Base-by-base conservation (phyloP, 2,888 invertebrate species). In the Pristionchus japonicus region DNA sequence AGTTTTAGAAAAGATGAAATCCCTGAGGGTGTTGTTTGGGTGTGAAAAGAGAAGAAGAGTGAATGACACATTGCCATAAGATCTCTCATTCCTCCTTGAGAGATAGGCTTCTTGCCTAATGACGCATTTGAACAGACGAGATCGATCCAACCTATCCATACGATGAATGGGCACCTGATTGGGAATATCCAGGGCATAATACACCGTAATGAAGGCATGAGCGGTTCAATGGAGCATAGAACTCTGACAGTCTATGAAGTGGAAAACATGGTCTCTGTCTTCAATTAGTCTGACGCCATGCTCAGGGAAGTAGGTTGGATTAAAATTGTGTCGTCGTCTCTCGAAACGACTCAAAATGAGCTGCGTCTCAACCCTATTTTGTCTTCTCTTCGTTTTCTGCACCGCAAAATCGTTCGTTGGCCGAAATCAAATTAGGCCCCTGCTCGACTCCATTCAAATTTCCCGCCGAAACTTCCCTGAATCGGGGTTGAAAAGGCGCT, bases 41-140 rank as follows among this genome's bases (percentile, higher is more conserved):
- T 83, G 67, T n/a, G n/a, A n/a, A n/a, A 15, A 11, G 61, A 27
- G 64, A 57, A 20, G 31, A 20, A 27, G 64, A 43, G 52, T 4
- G 80, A 80, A 80, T 80, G 80, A 80, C 80, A 80, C 49, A 80
- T 80, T 47, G 80, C 80, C 80, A 80, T 80, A 80, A 70, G 70
- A 70, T 70, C 70, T 37, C 37, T 37, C 70, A 20, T 23, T 20
- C n/a, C 37, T 7, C 37, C 70, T 27, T 27, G 34, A 31, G 52
- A 52, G 52, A 52, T 52, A 15, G 34, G 37, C 34, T 70, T 70
- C 70, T n/a, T 17, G 20, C 70, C 23, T 70, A 70, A 70, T 70
- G 70, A 70, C 37, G 70, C 70, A 70, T 70, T 34, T 37, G 34
- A n/a, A 43, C n/a, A 43, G 61, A n/a, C 1, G 4, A 3, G 9